Base-by-base conservation (phyloP, 2,113 vertebrate species). In the Nycticebus coucang region DNA sequence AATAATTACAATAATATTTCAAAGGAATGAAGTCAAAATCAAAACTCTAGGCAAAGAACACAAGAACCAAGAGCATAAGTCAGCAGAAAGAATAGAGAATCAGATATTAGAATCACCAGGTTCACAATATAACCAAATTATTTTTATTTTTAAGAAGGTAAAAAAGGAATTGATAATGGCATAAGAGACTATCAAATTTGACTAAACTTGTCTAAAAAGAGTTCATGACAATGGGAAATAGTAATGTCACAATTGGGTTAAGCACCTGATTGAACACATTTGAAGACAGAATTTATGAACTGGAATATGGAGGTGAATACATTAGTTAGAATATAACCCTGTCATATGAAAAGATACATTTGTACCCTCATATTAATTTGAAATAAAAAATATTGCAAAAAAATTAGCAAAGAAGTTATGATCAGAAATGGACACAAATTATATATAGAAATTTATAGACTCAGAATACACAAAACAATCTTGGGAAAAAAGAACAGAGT, bases 21-120 rank as follows among this genome's bases (percentile, higher is more conserved):
- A 69, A 66, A 95, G 69, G 26, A 35, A 24, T 24, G 21, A 91
- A 79, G 33, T 50, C 11, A 93, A 95, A 95, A 81, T 59, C 57
- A 85, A 91, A 72, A 86, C 14, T 60, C 4, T 92, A 68, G 30
- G 12, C 15, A 41, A 57, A 93, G 4, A 5, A 80, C 17, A 79
- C 6, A 86, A 28, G 35, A 71, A 82, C 28, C 35, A n/a, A 22
- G 33, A 66, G 2, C 9, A 5, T 69, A 26, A 77, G 14, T 71
- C 59, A 87, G 19, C 17, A 89, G 28, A 79, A 84, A 69, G 33
- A 79, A 41, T 4, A 84, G 33, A 30, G 57, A 55, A 59, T 57
- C 13, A 68, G 55, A 35, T 81, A 12, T 3, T 69, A 78, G n/a
- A 57, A 71, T 94, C 19, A 89, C 22, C 55, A 66, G 14, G 41